Percentiles rank a stretch among this genome's conserved stretches.
These are phyloP conservation scores for Bimastos eiseni DNA, from an alignment of 2,888 invertebrate species.

Conservation along the genomic window DNA sequence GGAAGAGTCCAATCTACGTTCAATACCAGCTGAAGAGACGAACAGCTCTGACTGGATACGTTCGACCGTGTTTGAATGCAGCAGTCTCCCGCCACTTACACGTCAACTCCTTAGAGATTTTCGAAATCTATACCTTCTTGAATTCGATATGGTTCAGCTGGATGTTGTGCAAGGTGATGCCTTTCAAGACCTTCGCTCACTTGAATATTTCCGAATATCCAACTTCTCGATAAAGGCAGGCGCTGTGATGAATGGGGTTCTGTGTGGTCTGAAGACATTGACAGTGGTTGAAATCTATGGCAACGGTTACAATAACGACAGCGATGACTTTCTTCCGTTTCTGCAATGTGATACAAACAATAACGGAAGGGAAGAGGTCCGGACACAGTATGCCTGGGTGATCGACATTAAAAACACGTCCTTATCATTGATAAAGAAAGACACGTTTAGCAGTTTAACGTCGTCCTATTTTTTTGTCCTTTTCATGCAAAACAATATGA, in stretches of 20 bases:
- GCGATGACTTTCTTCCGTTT: not conserved
- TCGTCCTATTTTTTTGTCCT: not conserved
- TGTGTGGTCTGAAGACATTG: not conserved
- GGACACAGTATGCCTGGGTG: too few relatives aligned
- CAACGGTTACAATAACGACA: not conserved
- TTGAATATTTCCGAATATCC: not conserved
- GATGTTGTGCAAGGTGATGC: not conserved
- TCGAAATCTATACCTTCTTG: not conserved
- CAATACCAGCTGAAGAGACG: not conserved
- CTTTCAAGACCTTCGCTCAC: not conserved
- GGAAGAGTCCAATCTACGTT: not conserved
- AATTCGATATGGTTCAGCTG: not conserved
- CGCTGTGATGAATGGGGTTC: not conserved
- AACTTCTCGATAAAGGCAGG: not conserved
- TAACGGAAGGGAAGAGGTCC: too few relatives aligned
- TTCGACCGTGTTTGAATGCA: not conserved
- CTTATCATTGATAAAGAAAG: not conserved
- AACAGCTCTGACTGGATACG: not conserved
- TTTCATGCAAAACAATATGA: not conserved
- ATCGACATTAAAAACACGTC: too few relatives aligned
- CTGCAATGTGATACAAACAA: not conserved
- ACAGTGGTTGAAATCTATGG: not conserved
- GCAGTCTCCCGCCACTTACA: not conserved
- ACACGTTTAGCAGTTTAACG: not conserved
- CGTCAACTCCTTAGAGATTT: not conserved